Evolutionary conservation across 2,888 invertebrate species (phyloP), one percentile per base, ranked within the genome.

Genomic region (Lordiphosa andalusiaca): DNA sequence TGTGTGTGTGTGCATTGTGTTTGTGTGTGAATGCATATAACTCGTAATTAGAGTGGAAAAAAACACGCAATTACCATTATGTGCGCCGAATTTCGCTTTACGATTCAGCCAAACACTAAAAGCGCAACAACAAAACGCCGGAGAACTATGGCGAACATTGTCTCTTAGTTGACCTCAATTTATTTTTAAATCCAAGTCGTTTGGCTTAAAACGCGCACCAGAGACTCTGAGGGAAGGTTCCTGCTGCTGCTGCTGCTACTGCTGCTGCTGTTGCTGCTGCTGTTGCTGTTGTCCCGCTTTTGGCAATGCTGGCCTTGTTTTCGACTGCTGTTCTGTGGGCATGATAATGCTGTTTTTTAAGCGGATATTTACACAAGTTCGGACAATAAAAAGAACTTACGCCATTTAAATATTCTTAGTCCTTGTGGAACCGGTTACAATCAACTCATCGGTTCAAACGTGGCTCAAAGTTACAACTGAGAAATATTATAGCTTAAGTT

Each of bases 11-110:
- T 33, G 47, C 48, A 39, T 42, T 46, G 53, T 53, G 53, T 30
- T 33, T 39, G 61, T 56, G 64, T 58, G 49, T 63, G 49, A 66
- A 61, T 35, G 75, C 67, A 70, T 82, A 80, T 72, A 72, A 71
- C 67, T 71, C 70, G 77, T 76, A 78, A 78, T 78, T 78, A 78
- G 77, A 83, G 81, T 80, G 62, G 63, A 65, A 78, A 67, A 81
- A 80, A 83, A 78, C 77, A 78, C 73, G 81, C 81, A 80, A 80
- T 78, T 78, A 78, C 83, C 83, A 78, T 78, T 78, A 80, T 78
- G 81, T 66, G 63, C 69, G 83, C 83, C 77, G 81, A 78, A 78
- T 78, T 83, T 83, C 76, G 61, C 63, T 78, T 78, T 72, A 78
- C 83, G 80, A 74, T 61, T 61, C 56, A 46, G 33, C 40, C 42